Evolutionary conservation across 2,113 vertebrate genomes (phyloP).

Genomic region (Neogale vison): DNA sequence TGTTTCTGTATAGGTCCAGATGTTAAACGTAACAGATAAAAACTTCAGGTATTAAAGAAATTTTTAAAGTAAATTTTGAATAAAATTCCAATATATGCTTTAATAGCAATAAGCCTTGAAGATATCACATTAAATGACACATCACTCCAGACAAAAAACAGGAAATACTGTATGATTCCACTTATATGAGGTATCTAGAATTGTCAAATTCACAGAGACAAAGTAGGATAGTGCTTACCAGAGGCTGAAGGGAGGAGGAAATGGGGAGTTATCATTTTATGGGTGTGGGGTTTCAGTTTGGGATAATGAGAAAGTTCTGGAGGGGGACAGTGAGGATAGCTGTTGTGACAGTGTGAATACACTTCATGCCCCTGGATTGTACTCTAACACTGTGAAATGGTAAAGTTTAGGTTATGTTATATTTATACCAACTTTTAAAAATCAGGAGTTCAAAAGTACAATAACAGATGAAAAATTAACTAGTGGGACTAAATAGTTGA

Average conservation of each 20-base stretch:
- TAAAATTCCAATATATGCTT: neutral
- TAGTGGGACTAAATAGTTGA: neutral
- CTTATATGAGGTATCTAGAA: neutral
- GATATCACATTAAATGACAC: neutral
- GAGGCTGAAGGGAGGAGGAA: neutral
- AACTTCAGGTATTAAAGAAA: neutral
- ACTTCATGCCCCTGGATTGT: neutral
- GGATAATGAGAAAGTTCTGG: neutral
- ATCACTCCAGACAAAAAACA: neutral
- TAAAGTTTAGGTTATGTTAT: neutral
- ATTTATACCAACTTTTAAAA: neutral
- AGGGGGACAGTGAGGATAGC: neutral
- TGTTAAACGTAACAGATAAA: neutral
- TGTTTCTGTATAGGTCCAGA: neutral
- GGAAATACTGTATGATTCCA: neutral
- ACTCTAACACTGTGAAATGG: neutral
- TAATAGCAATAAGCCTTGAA: neutral
- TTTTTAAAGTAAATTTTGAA: neutral
- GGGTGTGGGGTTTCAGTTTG: neutral
- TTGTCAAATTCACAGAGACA: neutral
- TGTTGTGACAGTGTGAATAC: neutral
- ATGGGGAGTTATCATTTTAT: neutral
- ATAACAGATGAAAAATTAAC: neutral
- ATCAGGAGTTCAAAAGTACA: neutral
- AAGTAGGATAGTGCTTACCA: neutral